These are phyloP conservation scores for Oenanthe oenanthe DNA, from an alignment of 2,113 vertebrate genomes.

Conservation along the genomic window DNA sequence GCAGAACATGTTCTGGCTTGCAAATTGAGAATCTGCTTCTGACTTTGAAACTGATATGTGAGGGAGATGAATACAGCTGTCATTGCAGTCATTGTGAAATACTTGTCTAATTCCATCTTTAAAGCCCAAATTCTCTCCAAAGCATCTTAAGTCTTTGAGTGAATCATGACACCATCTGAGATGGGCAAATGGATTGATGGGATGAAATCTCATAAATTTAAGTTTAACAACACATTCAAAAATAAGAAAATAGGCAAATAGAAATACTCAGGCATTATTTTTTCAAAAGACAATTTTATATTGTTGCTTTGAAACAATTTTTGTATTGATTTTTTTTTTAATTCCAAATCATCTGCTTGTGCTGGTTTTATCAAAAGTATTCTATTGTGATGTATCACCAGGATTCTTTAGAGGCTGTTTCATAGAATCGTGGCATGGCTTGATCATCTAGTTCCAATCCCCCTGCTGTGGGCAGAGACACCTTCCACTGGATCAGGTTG, in stretches of 20 bases:
- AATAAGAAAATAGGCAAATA: background rate
- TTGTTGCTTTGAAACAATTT: background rate
- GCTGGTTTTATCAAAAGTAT: background rate
- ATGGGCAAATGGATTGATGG: background rate
- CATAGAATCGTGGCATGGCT: background rate
- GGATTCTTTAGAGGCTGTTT: background rate
- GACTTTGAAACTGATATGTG: background rate
- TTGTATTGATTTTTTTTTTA: background rate
- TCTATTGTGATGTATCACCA: background rate
- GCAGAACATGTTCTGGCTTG: background rate
- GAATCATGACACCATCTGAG: background rate
- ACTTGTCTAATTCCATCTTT: background rate
- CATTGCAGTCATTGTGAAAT: background rate
- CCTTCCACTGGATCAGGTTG: background rate
- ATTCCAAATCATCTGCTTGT: background rate
- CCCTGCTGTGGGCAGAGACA: background rate
- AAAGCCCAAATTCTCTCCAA: background rate
- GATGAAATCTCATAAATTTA: background rate
- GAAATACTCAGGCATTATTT: background rate
- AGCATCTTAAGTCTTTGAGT: background rate
- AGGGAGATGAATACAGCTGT: background rate
- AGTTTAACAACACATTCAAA: background rate
- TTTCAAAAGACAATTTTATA: background rate
- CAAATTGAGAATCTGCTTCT: background rate
- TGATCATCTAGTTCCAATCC: background rate